Conservation (phyloP, 2,888 invertebrate genomes). For the Tipula lateralis region DNA sequence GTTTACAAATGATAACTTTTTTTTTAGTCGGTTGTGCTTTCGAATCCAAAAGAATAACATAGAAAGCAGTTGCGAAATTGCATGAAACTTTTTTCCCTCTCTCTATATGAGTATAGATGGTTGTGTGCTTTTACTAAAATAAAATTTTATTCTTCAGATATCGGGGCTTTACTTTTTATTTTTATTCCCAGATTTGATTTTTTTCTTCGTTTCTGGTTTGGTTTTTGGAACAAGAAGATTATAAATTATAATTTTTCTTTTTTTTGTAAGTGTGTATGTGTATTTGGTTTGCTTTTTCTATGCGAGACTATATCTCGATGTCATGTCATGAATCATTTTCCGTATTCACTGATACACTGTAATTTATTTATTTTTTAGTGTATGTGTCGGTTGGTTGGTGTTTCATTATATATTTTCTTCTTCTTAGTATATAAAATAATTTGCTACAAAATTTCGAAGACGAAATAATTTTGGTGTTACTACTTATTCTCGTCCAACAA, state of each 20-base stretch:
- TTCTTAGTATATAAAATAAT: neutral
- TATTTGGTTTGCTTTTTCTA: neutral
- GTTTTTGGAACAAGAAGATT: constrained; percentile 1
- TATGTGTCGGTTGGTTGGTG: neutral
- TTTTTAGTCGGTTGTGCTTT: neutral
- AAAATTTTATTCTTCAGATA: constrained; percentile 9
- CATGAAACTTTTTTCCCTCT: neutral
- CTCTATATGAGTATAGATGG: neutral
- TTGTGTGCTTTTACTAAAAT: neutral
- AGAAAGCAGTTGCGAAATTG: neutral
- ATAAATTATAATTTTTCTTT: neutral
- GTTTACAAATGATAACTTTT: neutral
- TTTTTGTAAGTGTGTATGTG: too few relatives aligned
- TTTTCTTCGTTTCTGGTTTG: neutral
- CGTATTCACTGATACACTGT: neutral
- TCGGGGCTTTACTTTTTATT: neutral
- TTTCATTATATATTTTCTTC: neutral
- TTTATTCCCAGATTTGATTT: neutral
- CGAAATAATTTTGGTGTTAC: neutral
- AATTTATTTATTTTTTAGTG: neutral
- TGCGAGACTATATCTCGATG: neutral
- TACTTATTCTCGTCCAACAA: neutral
- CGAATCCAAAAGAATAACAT: neutral
- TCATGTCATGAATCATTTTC: neutral
- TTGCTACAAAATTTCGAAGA: neutral